Base-by-base conservation (phyloP, 53 echinoderm and acorn worm species). In the Antedon mediterranea region DNA sequence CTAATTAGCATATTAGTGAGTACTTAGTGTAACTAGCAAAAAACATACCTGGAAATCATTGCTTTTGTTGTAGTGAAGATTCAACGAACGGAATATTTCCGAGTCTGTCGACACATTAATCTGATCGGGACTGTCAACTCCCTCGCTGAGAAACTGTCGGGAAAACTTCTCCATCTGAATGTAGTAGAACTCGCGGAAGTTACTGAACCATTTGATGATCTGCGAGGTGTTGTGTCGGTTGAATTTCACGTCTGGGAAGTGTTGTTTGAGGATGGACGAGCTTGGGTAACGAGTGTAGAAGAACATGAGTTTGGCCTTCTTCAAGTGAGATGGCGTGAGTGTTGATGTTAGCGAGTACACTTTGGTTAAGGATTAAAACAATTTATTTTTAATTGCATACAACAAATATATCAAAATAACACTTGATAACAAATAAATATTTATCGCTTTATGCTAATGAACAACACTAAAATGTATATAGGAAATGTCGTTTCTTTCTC, bases 91-190 rank as follows among this genome's bases (percentile, higher is more conserved):
- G 87, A 89, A 98, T 32, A 98, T 85, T 83, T 98, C 98, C 28
- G 90, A 93, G 42, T 98, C 98, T 13, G 88, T 31, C 41, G 92
- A 78, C 43, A 98, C 92, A 82, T 86, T 32, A 78, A 98, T 79
- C n/a, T 85, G 79, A 5, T 97, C 98, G 0, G 83, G 71, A 33
- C 74, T 86, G 42, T 88, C 86, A 28, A 90, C 81, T 20, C 86
- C 86, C 34, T 92, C 88, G 81, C 92, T 93, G 80, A 90, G 75
- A 4, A 88, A 84, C 85, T 98, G 98, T 27, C 98, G 86, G 26
- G 98, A 85, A 78, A 98, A 98, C 86, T 98, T 98, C 88, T 98
- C 98, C 98, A 98, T 98, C 90, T 98, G 98, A 34, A 98, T 98
- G 79, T 98, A 98, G 87, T 93, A 98, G 87, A 98, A 98, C 81